Conservation (phyloP, 2,888 invertebrate species). For the Caenorhabditis wallacei region DNA sequence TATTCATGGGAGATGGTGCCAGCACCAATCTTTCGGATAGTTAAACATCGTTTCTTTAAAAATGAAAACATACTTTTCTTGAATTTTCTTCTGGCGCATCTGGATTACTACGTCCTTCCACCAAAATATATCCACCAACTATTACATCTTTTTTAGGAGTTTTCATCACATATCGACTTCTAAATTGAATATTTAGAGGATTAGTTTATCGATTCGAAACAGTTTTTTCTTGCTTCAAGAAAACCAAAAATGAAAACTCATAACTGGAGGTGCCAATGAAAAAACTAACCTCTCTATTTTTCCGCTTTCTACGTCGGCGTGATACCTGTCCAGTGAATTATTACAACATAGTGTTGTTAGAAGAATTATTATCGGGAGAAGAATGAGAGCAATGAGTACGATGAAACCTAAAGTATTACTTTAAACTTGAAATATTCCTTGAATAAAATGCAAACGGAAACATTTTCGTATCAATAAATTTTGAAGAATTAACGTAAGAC, state of each 20-base stretch:
- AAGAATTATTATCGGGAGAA: slow-evolving; percentile 70
- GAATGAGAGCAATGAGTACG: slow-evolving; percentile 55
- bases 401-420: slow-evolving; percentile 47
- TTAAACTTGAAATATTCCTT: too few species aligned
- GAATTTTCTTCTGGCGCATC: slow-evolving; percentile 52
- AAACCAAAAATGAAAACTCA: too few species aligned
- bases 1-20: too few species aligned
- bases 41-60: too few species aligned
- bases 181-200: slow-evolving; percentile 31
- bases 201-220: too few species aligned
- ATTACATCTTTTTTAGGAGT: slow-evolving; percentile 72
- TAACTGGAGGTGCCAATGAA: too few species aligned
- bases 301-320: slow-evolving; percentile 71
- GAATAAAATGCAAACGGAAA: too few species aligned
- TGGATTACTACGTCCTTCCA: slow-evolving; percentile 62
- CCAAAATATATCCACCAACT: slow-evolving; percentile 71
- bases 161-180: slow-evolving; percentile 66
- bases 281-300: slow-evolving; percentile 55
- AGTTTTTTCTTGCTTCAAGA: too few species aligned
- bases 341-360: slow-evolving; percentile 76
- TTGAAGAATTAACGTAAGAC: too few species aligned
- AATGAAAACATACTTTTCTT: slow-evolving; percentile 57
- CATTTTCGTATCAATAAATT: too few species aligned
- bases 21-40: too few species aligned
- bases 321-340: slow-evolving; percentile 74